phyloP scores from a whole-genome alignment of 2,797 vertebrate species.

The Coilia nasus region DNA sequence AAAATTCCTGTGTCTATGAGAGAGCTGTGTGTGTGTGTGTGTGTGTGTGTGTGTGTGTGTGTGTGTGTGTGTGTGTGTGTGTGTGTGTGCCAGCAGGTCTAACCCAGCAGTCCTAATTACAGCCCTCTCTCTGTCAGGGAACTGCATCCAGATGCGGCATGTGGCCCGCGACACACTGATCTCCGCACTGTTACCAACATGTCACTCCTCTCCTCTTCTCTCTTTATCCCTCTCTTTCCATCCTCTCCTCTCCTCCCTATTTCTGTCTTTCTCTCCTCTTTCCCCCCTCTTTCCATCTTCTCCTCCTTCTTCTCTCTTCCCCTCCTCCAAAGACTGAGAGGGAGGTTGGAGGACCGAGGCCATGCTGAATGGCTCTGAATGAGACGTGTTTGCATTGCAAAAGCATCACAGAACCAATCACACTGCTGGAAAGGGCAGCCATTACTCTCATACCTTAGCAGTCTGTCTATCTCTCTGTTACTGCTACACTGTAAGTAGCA shows the following conservation, averaged over 20 bases:
- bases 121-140: constrained; percentile 51
- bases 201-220: neutral
- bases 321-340: too few relatives aligned
- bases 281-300: neutral
- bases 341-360: too few relatives aligned
- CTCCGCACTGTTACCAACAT: neutral
- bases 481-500: too few relatives aligned
- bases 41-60: neutral
- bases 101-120: constrained; percentile 48
- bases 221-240: too few relatives aligned
- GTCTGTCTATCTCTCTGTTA: too few relatives aligned
- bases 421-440: too few relatives aligned
- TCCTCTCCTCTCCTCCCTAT: neutral
- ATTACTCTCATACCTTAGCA: too few relatives aligned
- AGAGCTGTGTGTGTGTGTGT: neutral
- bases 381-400: too few relatives aligned
- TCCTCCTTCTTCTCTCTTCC: neutral
- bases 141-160: constrained; percentile 51
- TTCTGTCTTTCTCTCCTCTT: too few relatives aligned
- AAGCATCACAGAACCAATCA: too few relatives aligned
- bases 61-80: neutral
- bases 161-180: neutral
- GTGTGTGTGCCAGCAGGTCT: constrained; percentile 30
- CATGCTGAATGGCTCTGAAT: too few relatives aligned
- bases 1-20: neutral